These are phyloP conservation scores for Ploceus nigricollis DNA, from an alignment of 2,113 vertebrate species.

Conservation along the genomic window DNA sequence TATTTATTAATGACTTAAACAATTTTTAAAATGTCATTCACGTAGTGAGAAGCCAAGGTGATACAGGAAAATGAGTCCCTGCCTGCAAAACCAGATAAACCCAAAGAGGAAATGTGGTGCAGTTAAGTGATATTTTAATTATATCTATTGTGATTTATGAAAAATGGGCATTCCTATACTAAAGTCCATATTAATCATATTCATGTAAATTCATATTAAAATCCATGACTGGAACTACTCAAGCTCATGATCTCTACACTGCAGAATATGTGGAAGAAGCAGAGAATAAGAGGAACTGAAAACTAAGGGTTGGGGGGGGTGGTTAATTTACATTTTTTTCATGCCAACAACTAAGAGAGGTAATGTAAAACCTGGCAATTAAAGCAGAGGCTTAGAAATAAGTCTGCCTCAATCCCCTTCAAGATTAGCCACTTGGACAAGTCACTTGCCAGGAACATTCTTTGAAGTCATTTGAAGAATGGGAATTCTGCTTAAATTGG, in stretches of 20 bases:
- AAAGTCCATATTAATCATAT: not conserved
- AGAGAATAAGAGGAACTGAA: not conserved
- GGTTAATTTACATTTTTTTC: not conserved
- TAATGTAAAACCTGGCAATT: not conserved
- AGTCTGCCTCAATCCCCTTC: not conserved
- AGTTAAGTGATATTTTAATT: not conserved
- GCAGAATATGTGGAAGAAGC: not conserved
- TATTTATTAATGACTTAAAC: not conserved
- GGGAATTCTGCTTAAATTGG: not conserved
- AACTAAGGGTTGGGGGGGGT: rapidly evolving
- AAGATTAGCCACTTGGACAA: slow-evolving; percentile 1
- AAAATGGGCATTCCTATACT: not conserved
- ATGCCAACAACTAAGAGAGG: not conserved
- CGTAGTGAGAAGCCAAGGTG: not conserved
- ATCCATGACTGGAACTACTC: not conserved
- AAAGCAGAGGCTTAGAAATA: slow-evolving; percentile 28
- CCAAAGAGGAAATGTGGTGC: not conserved
- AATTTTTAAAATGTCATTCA: not conserved
- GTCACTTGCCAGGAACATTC: not conserved
- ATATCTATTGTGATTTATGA: not conserved
- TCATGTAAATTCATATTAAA: not conserved
- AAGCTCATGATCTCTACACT: not conserved
- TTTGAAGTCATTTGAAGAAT: not conserved
- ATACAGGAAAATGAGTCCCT: not conserved
- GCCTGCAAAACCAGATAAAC: not conserved